Percentiles rank a stretch among this genome's conserved stretches.
Conservation (phyloP, 2,113 vertebrate genomes). For the Pterocles gutturalis region DNA sequence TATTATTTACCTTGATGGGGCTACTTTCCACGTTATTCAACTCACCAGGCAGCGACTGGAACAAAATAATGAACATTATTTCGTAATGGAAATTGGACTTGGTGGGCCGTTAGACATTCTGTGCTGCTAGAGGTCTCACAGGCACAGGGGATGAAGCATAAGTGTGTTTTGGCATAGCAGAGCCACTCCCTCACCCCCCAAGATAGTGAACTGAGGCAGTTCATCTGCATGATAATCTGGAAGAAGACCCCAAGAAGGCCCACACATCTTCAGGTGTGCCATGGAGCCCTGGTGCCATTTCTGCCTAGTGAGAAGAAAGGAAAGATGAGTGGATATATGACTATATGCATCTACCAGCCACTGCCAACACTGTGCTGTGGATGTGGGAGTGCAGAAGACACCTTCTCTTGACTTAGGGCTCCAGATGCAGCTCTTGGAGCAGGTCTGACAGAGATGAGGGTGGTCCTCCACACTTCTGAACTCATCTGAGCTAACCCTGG, state of each 20-base stretch:
- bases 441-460: neutral
- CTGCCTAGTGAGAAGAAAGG: neutral
- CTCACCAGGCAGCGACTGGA: neutral
- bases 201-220: accelerated
- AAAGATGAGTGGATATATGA: neutral
- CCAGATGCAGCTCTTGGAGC: conserved; percentile 1
- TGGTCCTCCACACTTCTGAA: neutral
- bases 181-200: neutral
- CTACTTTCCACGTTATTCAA: neutral
- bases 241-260: neutral
- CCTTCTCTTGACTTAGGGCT: neutral
- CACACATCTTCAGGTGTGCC: accelerated
- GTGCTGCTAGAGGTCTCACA: neutral
- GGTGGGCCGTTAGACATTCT: neutral
- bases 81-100: conserved; percentile 15
- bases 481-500: conserved; percentile 27
- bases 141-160: neutral
- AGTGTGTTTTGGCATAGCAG: neutral
- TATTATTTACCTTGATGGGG: neutral
- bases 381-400: accelerated
- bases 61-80: conserved; percentile 6
- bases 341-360: neutral
- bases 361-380: neutral
- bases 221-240: neutral
- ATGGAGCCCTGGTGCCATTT: neutral